These are phyloP conservation scores for Meteorus sp. DNA, from an alignment of 1,140 invertebrate species.

Conservation along the genomic window DNA sequence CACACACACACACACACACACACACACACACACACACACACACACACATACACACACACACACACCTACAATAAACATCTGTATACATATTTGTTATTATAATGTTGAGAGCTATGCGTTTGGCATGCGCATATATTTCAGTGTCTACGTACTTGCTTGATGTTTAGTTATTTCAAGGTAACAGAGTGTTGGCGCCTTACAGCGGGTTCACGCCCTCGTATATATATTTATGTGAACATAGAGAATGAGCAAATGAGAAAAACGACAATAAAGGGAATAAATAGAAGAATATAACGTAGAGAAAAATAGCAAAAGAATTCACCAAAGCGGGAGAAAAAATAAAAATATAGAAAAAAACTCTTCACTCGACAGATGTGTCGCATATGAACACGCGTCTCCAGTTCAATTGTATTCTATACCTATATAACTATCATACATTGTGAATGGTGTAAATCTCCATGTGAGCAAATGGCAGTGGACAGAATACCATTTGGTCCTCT, in stretches of 20 bases:
- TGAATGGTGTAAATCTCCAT: too few relatives aligned
- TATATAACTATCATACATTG: too few relatives aligned
- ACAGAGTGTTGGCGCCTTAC: slow-evolving; percentile 26
- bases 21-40: too few relatives aligned
- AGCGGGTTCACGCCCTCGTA: slow-evolving; percentile 24
- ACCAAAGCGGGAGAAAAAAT: too few relatives aligned
- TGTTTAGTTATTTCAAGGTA: slow-evolving; percentile 29
- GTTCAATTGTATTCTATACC: too few relatives aligned
- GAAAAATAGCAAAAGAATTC: background rate
- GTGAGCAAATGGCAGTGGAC: background rate
- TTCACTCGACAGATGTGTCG: too few relatives aligned
- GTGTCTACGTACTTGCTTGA: slow-evolving; percentile 3
- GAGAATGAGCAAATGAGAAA: slow-evolving; percentile 15
- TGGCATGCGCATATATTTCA: slow-evolving; percentile 20
- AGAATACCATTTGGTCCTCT: background rate
- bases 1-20: too few relatives aligned
- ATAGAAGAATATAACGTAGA: background rate
- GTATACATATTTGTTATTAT: too few relatives aligned
- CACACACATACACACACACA: too few relatives aligned
- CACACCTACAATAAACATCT: too few relatives aligned
- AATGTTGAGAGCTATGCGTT: slow-evolving; percentile 3
- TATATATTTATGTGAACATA: slow-evolving; percentile 19
- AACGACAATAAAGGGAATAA: background rate
- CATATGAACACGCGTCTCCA: too few relatives aligned
- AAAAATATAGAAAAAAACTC: too few relatives aligned